Evolutionary conservation across 2,797 vertebrate genomes (phyloP).

Genomic region (Typhlichthys subterraneus): DNA sequence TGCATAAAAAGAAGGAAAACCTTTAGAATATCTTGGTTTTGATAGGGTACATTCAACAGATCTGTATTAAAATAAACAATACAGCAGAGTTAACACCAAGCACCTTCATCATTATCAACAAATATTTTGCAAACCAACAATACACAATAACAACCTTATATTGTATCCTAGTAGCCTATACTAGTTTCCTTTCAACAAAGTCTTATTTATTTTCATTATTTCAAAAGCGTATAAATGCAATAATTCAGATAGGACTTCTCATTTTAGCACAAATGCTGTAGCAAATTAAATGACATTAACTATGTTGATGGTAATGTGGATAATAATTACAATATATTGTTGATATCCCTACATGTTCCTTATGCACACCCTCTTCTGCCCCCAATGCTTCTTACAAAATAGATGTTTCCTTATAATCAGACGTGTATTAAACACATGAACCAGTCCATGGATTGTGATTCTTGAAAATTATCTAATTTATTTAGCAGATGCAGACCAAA

Average conservation of each 20-base stretch:
- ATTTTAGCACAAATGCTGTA: slow-evolving; percentile 77
- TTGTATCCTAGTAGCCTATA: slow-evolving; percentile 70
- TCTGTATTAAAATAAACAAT: slow-evolving; percentile 27
- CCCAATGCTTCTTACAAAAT: slow-evolving; percentile 55
- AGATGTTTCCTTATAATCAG: slow-evolving; percentile 57
- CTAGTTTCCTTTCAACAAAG: slow-evolving; percentile 43
- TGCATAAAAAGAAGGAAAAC: slow-evolving; percentile 25
- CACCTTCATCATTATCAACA: slow-evolving; percentile 47
- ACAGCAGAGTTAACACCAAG: slow-evolving; percentile 29
- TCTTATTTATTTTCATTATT: slow-evolving; percentile 72
- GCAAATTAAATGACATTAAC: slow-evolving; percentile 65
- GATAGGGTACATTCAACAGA: slow-evolving; percentile 22
- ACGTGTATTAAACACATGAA: slow-evolving; percentile 78
- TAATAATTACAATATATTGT: slow-evolving; percentile 66
- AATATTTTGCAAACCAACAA: slow-evolving; percentile 50
- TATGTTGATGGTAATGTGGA: slow-evolving; percentile 42
- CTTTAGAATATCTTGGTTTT: slow-evolving; percentile 24
- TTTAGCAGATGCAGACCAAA: too few relatives aligned
- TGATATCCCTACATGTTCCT: slow-evolving; percentile 64
- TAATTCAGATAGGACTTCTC: slow-evolving; percentile 80
- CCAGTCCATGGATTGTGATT: slow-evolving; percentile 26
- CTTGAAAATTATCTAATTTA: too few relatives aligned
- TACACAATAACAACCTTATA: slow-evolving; percentile 62
- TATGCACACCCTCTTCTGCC: slow-evolving; percentile 58
- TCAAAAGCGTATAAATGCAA: slow-evolving; percentile 88